Percentiles rank a stretch among this genome's conserved stretches.
Evolutionary conservation across 2,888 invertebrate species (phyloP).

Genomic region (Lymantria monacha): DNA sequence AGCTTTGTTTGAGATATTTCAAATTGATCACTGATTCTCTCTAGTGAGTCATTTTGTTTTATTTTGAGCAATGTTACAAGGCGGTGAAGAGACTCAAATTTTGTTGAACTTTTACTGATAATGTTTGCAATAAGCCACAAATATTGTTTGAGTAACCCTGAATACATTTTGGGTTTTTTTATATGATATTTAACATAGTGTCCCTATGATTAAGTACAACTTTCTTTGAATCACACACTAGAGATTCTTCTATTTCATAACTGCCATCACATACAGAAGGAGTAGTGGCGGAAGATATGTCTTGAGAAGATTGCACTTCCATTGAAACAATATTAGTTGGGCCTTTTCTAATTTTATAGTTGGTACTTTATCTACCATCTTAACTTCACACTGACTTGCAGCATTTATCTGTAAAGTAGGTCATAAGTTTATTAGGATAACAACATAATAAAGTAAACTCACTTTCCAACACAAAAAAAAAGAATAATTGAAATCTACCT

Average conservation of each 20-base stretch:
- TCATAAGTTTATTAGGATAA: too few relatives aligned
- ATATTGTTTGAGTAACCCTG: too few relatives aligned
- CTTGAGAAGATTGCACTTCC: constrained; percentile 1
- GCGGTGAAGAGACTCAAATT: not conserved
- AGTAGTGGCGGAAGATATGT: not conserved
- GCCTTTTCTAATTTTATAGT: not conserved
- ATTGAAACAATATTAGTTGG: not conserved
- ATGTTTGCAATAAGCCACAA: constrained; percentile 5
- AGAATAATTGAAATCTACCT: too few relatives aligned
- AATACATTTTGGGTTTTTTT: constrained; percentile 7
- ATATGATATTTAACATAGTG: not conserved
- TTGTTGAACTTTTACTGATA: constrained; percentile 2
- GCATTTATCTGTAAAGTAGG: too few relatives aligned
- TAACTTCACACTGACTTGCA: too few relatives aligned
- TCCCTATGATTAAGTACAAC: not conserved
- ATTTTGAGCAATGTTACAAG: constrained; percentile 2
- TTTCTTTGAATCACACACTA: not conserved
- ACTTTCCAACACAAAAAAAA: too few relatives aligned
- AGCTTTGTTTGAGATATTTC: not conserved
- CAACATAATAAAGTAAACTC: too few relatives aligned
- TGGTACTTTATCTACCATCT: too few relatives aligned
- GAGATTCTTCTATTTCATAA: not conserved
- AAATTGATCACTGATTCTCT: constrained; percentile 3
- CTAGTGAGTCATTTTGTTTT: constrained; percentile 1
- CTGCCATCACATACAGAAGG: not conserved